Percentiles rank a stretch among this genome's conserved stretches.
These are phyloP conservation scores for Neoniphon sammara DNA, from an alignment of 2,797 vertebrate genomes.

Conservation along the genomic window DNA sequence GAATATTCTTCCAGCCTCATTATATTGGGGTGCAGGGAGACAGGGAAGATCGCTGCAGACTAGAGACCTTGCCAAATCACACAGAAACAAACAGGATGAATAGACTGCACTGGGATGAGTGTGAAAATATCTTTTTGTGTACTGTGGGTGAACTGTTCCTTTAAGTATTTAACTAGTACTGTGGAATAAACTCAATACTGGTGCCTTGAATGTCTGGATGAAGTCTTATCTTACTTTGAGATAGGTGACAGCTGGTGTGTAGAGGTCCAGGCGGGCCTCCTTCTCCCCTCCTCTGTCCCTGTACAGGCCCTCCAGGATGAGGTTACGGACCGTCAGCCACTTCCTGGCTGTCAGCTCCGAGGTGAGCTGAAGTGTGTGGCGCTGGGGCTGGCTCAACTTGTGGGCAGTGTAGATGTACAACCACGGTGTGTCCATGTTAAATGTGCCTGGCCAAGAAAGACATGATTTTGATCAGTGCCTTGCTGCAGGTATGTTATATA, in stretches of 20 bases:
- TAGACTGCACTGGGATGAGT: no score
- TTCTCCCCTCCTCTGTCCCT: conserved; percentile 78
- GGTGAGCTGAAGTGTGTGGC: conserved; percentile 78
- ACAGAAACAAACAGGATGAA: no score
- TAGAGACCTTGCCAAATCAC: no score
- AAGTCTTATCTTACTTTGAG: conserved; percentile 78
- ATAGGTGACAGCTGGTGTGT: conserved; percentile 83
- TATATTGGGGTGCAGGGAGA: no score
- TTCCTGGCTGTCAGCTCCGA: conserved; percentile 84
- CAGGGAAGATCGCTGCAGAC: no score
- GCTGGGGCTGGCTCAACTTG: conserved; percentile 83
- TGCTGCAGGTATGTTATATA: neutral
- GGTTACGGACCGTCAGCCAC: conserved; percentile 82
- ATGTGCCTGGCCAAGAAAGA: conserved; percentile 72
- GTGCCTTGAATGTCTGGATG: neutral
- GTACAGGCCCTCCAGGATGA: conserved; percentile 83
- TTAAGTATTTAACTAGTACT: neutral
- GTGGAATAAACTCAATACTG: neutral
- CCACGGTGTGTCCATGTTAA: conserved; percentile 90
- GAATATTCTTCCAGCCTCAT: no score
- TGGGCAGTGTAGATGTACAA: conserved; percentile 82
- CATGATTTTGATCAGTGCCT: neutral
- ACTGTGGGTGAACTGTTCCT: neutral
- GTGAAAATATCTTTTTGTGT: no score
- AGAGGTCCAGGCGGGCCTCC: conserved; percentile 84